These are phyloP conservation scores for Glossophaga mutica DNA, from an alignment of 2,797 vertebrate genomes.

Conservation along the genomic window DNA sequence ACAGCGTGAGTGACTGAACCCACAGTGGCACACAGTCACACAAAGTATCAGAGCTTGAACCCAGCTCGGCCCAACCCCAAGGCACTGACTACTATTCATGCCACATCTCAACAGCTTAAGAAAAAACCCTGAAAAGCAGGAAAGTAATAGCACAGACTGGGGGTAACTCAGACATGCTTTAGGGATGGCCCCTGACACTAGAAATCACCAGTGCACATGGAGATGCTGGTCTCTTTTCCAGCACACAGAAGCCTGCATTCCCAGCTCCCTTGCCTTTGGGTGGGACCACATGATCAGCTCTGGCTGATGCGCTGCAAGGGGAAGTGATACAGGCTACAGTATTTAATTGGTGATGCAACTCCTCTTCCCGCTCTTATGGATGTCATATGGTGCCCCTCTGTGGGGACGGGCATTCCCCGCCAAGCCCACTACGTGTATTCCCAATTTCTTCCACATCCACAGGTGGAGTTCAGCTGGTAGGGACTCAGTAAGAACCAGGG, in stretches of 20 bases:
- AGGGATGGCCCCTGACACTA: not conserved
- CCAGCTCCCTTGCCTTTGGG: not conserved
- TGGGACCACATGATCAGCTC: not conserved
- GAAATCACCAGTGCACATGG: accelerated
- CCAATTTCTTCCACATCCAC: not conserved
- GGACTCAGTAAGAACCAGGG: not conserved
- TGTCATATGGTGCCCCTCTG: not conserved
- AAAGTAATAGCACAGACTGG: not conserved
- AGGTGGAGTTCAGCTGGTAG: not conserved
- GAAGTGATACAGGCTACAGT: not conserved
- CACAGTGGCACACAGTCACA: not conserved
- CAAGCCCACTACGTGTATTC: not conserved
- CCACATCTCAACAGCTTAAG: not conserved
- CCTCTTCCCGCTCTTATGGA: not conserved
- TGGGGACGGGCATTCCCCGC: not conserved
- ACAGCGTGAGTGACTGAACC: not conserved
- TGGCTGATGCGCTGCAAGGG: not conserved
- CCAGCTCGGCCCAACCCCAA: not conserved
- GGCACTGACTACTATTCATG: not conserved
- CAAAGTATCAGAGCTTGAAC: not conserved
- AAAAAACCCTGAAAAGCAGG: not conserved
- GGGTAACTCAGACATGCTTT: not conserved
- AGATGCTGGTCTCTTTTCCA: not conserved
- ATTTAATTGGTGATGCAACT: not conserved
- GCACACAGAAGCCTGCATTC: not conserved